Base-by-base conservation (phyloP, 2,888 invertebrate species). In the Clusia tigrina region DNA sequence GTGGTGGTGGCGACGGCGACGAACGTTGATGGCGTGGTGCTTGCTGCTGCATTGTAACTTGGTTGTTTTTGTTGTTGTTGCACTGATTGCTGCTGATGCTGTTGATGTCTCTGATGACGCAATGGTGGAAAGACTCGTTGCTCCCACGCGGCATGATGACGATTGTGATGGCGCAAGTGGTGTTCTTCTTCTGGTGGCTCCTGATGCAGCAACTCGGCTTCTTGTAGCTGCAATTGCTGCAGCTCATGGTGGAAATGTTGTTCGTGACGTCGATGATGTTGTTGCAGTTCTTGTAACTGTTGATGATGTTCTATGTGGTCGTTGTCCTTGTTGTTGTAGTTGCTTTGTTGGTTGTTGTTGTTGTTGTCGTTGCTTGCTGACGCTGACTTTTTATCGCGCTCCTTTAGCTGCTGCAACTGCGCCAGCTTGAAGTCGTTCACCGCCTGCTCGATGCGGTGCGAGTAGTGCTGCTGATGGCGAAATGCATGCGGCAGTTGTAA, bases 101-200 rank as follows among this genome's bases (percentile, higher is more conserved):
- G 53, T 25, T 22, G 53, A 58, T 72, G 74, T 20, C 69, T 74
- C 63, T 74, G 73, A 61, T 75, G 78, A 42, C 72, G 32, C 66
- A 76, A 54, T n/a, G 73, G 69, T 53, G 79, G 79, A 64, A 77
- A 74, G 0, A 79, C 78, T 18, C 78, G 71, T 67, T 78, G 77
- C 73, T 78, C 75, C 78, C 78, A 78, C 67, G 74, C 73, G 48
- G 71, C 71, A 69, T 81, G 82, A 65, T 81, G 79, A 1, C 78
- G 77, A 69, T 81, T 81, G 63, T 81, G 78, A 67, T 81, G 81
- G 23, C 81, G 76, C 70, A 82, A 71, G 64, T 81, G 81, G 70
- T 81, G 81, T 55, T 77, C 77, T 38, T 69, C 70, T 37, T 46
- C 62, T 20, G 24, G 57, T 42, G 62, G 67, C 52, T 68, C 67